Base-by-base conservation (phyloP, 35 echinoderm and acorn worm species). In the Lytechinus pictus region DNA sequence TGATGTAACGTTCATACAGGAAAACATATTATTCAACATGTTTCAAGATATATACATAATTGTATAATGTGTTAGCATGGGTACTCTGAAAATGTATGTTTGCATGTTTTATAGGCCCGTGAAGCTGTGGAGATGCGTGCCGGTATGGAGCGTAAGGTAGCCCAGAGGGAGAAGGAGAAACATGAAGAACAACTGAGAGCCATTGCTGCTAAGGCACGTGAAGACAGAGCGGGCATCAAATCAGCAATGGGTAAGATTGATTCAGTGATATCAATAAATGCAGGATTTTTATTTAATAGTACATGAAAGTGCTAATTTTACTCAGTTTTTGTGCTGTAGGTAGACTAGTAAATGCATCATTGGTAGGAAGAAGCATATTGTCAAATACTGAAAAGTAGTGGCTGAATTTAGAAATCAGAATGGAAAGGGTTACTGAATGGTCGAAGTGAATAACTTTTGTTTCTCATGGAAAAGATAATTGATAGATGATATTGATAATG, bases 41-140 rank as follows among this genome's bases (percentile, higher is more conserved):
- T 72, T 72, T 72, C 61, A 72, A 72, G 10, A 6, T 21, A 72
- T 21, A 21, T 57, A 21, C 16, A 72, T 4, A 4, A 16, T 71
- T 66, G 60, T 14, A 16, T 66, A 4, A 71, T 21, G 13, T 79
- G 19, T 79, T 24, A 6, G 66, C n/a, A n/a, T n/a, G n/a, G n/a
- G n/a, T n/a, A 79, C 5, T 27, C 66, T 79, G 66, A 79, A 13
- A 79, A 24, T n/a, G 66, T 79, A 79, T 19, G 66, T 24, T 79
- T 27, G n/a, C 52, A 52, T 93, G 13, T 57, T 4, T 27, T 52
- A 44, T 52, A 99, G 98, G 98, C 98, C 94, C 98, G 98, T 94
- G 98, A 99, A 96, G 98, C 98, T 95, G 98, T 99, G 87, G 98
- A 99, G 86, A 99, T 99, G 96, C 92, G 98, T 97, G 98, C 98